Base-by-base conservation (phyloP, 2,113 vertebrate species). In the Rallus limicola region DNA sequence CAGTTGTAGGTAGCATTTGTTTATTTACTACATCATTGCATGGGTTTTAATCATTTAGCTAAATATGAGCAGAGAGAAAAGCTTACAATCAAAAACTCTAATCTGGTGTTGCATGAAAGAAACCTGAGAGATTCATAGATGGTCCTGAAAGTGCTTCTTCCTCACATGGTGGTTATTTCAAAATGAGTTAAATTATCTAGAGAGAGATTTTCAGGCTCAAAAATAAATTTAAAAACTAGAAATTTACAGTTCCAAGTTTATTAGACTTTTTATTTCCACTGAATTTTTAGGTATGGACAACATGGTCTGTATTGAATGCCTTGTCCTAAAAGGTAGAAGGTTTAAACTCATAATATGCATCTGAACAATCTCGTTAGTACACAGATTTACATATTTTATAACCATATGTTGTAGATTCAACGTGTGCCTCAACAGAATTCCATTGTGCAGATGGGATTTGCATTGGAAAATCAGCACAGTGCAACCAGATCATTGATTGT, bases 401-500 rank as follows among this genome's bases (percentile, higher is more conserved):
- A 36, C 31, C 44, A 16, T 92, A 17, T 82, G 50, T 82, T 89
- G 11, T 88, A 99, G 99, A 98, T 95, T 97, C 98, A 67, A 98
- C 98, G 8, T 99, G 99, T 86, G 92, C 98, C 44, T 94, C 98
- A 33, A 97, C 98, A 53, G 99, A 99, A 70, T 99, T 98, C 81
- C 98, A 90, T 53, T 99, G 99, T 91, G 98, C 98, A 75, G 99
- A 99, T 78, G 99, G 99, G 69, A 95, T 91, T 72, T 99, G 99
- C 71, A 92, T 99, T 67, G 98, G 98, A 68, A 98, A 98, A 97
- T 98, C 99, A 31, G 98, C 99, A 53, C 98, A 86, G 92, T 99
- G 99, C 97, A 99, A 99, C 98, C 99, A 99, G 98, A 98, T 99
- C 97, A 98, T 99, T 15, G 99, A 99, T 93, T 99, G 99, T 82